Evolutionary conservation across 2,113 vertebrate species (phyloP), one percentile per base, ranked within the genome.

Genomic region (Gambusia holbrooki): DNA sequence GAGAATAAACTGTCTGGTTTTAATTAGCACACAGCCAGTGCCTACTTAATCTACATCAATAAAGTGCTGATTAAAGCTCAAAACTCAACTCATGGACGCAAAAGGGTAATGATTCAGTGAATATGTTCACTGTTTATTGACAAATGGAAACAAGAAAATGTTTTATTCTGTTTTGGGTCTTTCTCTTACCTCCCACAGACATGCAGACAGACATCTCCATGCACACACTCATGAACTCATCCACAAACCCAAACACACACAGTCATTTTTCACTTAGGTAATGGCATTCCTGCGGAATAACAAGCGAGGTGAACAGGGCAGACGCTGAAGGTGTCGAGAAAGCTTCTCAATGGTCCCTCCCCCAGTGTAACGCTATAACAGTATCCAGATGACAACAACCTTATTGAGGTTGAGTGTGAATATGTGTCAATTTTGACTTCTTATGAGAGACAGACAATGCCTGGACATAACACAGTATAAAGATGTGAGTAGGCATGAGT

Each of bases 301-400:
- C 74, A 82, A 51, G 73, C 33, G 72, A 90, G 87, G 84, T 89
- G 82, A 87, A 87, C n/a, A 85, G 83, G 76, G 84, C 84, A 90
- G 71, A 29, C 79, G 77, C 58, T 73, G 78, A 81, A 89, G 87
- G 88, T 90, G 89, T 90, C 81, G 80, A 76, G 71, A 80, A 73
- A 67, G 30, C 80, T 78, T 83, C 87, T 82, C 54, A 51, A 40
- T n/a, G 54, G 72, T 33, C 35, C 45, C 72, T 80, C 65, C 74
- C 77, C 66, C 82, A 62, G 61, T 7, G 22, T 62, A 78, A 87
- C 37, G 33, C 74, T 77, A 13, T 90, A 84, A 93, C 90, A 85
- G 67, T 25, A 81, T 87, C 87, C 87, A 87, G 78, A 84, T 89
- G 85, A 90, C 81, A 66, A 68, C 42, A 76, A 25, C 60, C 66